Base-by-base conservation (phyloP, 2,797 vertebrate genomes). In the Linurgus olivaceus region DNA sequence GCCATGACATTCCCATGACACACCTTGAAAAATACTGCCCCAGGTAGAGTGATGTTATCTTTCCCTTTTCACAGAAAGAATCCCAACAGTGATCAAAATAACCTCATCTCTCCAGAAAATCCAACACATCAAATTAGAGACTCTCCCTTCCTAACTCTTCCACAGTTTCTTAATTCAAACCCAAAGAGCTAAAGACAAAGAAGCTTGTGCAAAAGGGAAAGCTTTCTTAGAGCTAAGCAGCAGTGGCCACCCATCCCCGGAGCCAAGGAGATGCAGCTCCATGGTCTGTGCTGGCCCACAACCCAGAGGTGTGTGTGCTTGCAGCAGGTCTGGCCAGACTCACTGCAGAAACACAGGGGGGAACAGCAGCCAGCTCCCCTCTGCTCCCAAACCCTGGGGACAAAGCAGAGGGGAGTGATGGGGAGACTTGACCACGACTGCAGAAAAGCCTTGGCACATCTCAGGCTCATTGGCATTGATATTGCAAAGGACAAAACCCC, bases 291-390 rank as follows among this genome's bases (percentile, higher is more conserved):
- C 31, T 66, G 45, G 33, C 12, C 28, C 45, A 23, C 5, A 57
- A 29, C 20, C 17, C 13, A 20, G 35, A 17, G 17, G 0, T 23
- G 23, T 61, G 0, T 23, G 23, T 61, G 24, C 38, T 55, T 3
- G 17, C 45, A 58, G 68, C 7, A 10, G 16, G 9, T 21, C 25
- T 74, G 23, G 6, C 10, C 14, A 31, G n/a, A 8, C 7, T 20
- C 58, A 29, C 23, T 38, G 76, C 17, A 54, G 51, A 81, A 58
- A 48, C 6, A 9, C 15, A 37, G 13, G 1, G 42, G 1, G 2
- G 4, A 1, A 4, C 2, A 0, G 38, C 4, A 52, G 17, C 8
- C 59, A 89, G n/a, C 66, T 82, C 47, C 18, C 28, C 28, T 74
- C 78, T 70, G 31, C 23, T 52, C 42, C 59, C 25, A 17, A 51